These are phyloP conservation scores for Ophion costatus DNA, from an alignment of 2,888 invertebrate genomes.

Conservation along the genomic window DNA sequence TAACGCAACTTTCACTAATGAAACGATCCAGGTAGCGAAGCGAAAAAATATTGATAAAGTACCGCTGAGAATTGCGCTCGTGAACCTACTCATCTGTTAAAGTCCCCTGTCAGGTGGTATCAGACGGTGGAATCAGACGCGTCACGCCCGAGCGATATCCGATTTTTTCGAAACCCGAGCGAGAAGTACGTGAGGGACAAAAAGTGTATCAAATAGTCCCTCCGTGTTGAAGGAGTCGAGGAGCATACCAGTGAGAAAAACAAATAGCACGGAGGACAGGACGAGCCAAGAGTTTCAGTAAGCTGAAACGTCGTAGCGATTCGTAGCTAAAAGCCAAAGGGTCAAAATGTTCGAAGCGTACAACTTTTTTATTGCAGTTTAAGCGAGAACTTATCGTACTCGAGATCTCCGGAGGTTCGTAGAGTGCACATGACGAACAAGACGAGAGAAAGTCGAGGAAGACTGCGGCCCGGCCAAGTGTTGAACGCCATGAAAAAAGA, in stretches of 20 bases:
- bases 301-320: constrained; percentile 28
- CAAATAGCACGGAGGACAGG: background rate
- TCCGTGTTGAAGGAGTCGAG: constrained; percentile 17
- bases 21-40: background rate
- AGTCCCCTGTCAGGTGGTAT: background rate
- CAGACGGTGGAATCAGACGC: background rate
- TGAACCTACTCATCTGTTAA: background rate
- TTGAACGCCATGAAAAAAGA: constrained; percentile 31
- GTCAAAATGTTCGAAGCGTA: constrained; percentile 35
- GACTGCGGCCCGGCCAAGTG: constrained; percentile 21
- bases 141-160: constrained; percentile 20
- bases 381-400: constrained; percentile 33
- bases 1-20: background rate
- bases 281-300: constrained; percentile 15
- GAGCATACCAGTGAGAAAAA: constrained; percentile 6
- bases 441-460: constrained; percentile 17
- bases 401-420: constrained; percentile 48
- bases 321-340: constrained; percentile 25
- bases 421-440: constrained; percentile 19
- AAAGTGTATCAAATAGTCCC: constrained; percentile 14
- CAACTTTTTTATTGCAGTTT: constrained; percentile 39
- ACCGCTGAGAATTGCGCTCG: background rate
- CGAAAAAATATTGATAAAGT: background rate
- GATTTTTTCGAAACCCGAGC: constrained; percentile 11
- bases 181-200: constrained; percentile 1